These are phyloP conservation scores for Panorpa germanica DNA, from an alignment of 2,888 invertebrate genomes.

Conservation along the genomic window DNA sequence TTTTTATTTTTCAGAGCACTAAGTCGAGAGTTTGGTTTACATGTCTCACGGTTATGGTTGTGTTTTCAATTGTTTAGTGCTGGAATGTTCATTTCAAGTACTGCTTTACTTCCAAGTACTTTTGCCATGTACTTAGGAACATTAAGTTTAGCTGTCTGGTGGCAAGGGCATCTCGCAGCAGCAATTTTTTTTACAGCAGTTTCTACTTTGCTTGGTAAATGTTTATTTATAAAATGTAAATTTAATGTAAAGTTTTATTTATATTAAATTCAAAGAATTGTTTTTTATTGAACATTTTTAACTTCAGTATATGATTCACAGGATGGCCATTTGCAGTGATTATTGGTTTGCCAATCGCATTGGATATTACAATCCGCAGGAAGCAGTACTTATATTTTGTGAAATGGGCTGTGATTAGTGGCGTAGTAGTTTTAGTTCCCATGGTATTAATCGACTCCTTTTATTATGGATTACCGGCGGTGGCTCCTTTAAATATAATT, in stretches of 20 bases:
- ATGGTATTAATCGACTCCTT: conserved; percentile 69
- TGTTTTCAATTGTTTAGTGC: conserved; percentile 66
- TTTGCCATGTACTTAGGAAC: conserved; percentile 82
- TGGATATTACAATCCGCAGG: conserved; percentile 59
- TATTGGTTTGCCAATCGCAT: conserved; percentile 76
- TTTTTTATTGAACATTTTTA: neutral
- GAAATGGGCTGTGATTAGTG: conserved; percentile 58
- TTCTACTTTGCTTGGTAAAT: conserved; percentile 45
- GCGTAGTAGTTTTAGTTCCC: conserved; percentile 52
- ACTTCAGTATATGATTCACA: conserved; percentile 21
- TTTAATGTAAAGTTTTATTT: conserved; percentile 4
- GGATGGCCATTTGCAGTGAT: conserved; percentile 97
- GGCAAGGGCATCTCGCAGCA: conserved; percentile 55
- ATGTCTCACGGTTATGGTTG: conserved; percentile 69
- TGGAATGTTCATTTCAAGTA: conserved; percentile 75
- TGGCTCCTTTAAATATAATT: conserved; percentile 87
- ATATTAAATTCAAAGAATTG: neutral
- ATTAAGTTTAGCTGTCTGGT: conserved; percentile 79
- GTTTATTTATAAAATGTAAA: too few relatives aligned
- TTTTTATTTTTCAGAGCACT: conserved; percentile 42
- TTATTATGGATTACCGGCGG: conserved; percentile 71
- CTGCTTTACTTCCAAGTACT: conserved; percentile 86
- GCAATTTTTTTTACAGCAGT: conserved; percentile 72
- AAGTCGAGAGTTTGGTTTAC: conserved; percentile 77
- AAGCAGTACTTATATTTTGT: conserved; percentile 46